Base-by-base conservation (phyloP, 2,888 invertebrate species). In the Ernsta delagoae region DNA sequence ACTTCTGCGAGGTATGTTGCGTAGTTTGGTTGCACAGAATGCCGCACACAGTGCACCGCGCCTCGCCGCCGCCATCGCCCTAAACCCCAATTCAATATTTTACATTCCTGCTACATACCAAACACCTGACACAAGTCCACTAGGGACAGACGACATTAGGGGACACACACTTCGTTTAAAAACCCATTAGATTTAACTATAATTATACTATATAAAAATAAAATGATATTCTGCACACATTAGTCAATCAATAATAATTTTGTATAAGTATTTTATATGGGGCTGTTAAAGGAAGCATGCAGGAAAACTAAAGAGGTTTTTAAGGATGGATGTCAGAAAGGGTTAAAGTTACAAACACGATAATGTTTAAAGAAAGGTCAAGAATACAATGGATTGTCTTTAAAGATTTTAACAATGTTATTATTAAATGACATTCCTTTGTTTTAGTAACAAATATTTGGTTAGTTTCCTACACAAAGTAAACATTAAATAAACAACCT, bases 221-320 rank as follows among this genome's bases (percentile, higher is more conserved):
- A 72, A 85, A 89, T 88, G 78, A 85, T 91, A 92, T 93, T 93
- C 92, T 92, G 93, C 93, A 92, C 93, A 93, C 93, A 91, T 91
- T 83, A 84, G 83, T 78, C 79, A 82, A 77, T 24, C 16, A 41
- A 41, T 41, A 41, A 50, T 16, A 16, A 31, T 77, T 75, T 78
- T 73, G 72, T 76, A 79, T 53, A 45, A 57, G 75, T 82, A 77
- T 80, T 77, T 79, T 79, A 57, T 57, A 68, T 81, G 88, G 91
- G 92, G 90, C 88, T 86, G 84, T 92, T 92, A 92, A 93, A 93
- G 92, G 92, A 92, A 93, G 92, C 93, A 93, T 92, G 93, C 93
- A 87, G 92, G 91, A 83, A 83, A 70, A 79, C 77, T 77, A 77
- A 76, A 72, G 81, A 83, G 79, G 77, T 76, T 69, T 59, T 8